Percentiles rank a stretch among this genome's conserved stretches.
Conservation (phyloP, 2,113 vertebrate genomes). For the rat (Rattus norvegicus) region GRCr8 NC_086021.1:171539501-171540000, state of each 20-base stretch:
- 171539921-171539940: neutral
- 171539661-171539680: neutral
- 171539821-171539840: neutral
- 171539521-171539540: slow-evolving; percentile 34
- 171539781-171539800: neutral
- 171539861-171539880: neutral
- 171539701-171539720: neutral
- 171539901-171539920: neutral
- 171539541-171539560: slow-evolving; percentile 11
- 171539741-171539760: slow-evolving; percentile 10
- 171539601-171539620: neutral
- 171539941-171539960: neutral
- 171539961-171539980: neutral
- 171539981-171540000: neutral
- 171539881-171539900: neutral
- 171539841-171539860: neutral
- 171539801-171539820: neutral
- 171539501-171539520: slow-evolving; percentile 21
- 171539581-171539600: neutral
- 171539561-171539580: neutral
- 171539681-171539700: neutral
- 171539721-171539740: neutral
- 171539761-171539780: neutral
- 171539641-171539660: neutral
- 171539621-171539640: neutral